Conservation (phyloP, 2,113 vertebrate genomes). For the Hippocampus comes region DNA sequence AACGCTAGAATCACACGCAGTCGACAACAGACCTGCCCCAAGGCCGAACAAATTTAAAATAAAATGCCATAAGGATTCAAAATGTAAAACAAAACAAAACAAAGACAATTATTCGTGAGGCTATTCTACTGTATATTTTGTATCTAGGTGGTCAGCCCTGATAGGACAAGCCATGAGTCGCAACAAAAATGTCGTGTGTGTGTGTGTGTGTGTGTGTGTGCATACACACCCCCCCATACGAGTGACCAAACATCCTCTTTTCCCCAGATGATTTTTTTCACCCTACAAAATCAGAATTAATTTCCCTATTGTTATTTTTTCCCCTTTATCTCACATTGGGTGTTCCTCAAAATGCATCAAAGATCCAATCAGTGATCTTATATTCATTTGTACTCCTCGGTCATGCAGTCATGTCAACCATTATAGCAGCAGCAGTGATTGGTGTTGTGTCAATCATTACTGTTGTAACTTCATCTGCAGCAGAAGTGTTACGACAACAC, state of each 20-base stretch:
- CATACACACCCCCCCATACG: constrained; percentile 38
- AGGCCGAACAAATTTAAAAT: background rate
- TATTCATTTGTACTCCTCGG: background rate
- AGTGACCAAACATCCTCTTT: background rate
- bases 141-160: background rate
- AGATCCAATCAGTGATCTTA: background rate
- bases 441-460: background rate
- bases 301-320: background rate
- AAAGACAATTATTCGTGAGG: background rate
- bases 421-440: background rate
- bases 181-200: background rate
- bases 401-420: background rate
- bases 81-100: background rate
- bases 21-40: background rate
- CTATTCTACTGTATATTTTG: background rate
- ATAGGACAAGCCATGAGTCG: background rate
- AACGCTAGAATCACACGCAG: background rate
- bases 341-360: background rate
- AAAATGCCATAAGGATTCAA: background rate
- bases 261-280: background rate
- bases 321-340: background rate
- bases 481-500: background rate
- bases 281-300: background rate
- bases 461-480: background rate
- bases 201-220: too few relatives aligned